Evolutionary conservation across 2,797 vertebrate genomes (phyloP), one percentile per base, ranked within the genome.

Genomic region (Sebastolobus alascanus): DNA sequence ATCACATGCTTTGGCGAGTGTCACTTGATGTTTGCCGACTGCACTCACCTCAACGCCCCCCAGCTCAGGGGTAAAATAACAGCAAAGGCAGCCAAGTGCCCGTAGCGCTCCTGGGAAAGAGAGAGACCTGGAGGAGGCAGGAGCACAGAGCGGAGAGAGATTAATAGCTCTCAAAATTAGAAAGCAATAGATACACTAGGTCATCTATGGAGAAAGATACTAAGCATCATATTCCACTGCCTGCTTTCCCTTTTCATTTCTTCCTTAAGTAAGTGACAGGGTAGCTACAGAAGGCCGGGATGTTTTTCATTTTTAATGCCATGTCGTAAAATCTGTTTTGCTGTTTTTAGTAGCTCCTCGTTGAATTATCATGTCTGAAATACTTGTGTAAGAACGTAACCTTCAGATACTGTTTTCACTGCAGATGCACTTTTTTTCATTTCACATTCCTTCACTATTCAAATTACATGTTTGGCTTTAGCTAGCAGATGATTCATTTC

Each of bases 51-150:
- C 69, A 54, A 0, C 64, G 66, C 72, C 65, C 77, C 74, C 71
- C 56, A 69, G 61, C 66, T 77, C 35, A 75, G 70, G 10, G 70
- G 76, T 72, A 72, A 82, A 82, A 68, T 11, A 73, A 86, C 71
- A 87, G 55, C 61, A 66, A 79, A 81, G 84, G 80, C 82, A 83
- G 75, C 81, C 70, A 80, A 87, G 85, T 79, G 87, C 77, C 84
- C 5, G 68, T 2, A 73, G 75, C 27, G 12, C 83, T 86, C 27
- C 73, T 77, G 64, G 40, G 40, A 63, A 76, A 84, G 13, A 14
- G 54, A 68, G 29, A 80, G 71, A 85, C 82, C 86, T 86, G 80
- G 59, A 82, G 31, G 7, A 71, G 35, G 64, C 31, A 86, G 25
- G 75, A 35, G 25, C 11, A 63, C 1, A 69, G 12, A 18, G n/a